phyloP scores from a whole-genome alignment of 2,797 vertebrate species.

The Gorsachius magnificus region DNA sequence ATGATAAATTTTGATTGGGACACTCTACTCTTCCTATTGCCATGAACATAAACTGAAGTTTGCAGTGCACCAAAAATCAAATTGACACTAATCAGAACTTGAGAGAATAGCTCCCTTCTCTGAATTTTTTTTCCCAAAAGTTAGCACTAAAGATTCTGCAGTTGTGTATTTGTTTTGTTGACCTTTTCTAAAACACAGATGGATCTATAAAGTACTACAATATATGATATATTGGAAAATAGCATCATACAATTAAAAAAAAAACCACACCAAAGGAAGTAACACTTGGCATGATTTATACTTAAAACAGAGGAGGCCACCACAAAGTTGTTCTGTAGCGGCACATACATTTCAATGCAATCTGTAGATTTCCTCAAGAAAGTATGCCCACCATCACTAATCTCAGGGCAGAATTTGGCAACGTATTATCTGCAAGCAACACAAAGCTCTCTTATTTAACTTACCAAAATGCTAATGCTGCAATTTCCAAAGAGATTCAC shows the following conservation, averaged over 20 bases:
- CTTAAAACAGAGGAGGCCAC: not conserved
- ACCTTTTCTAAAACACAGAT: not conserved
- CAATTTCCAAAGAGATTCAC: not conserved
- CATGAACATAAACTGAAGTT: not conserved
- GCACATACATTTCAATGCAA: not conserved
- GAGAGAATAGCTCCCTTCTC: not conserved
- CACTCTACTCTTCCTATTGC: not conserved
- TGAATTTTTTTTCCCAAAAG: not conserved
- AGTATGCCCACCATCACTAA: not conserved
- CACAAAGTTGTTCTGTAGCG: not conserved
- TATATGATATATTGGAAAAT: not conserved
- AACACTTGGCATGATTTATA: not conserved
- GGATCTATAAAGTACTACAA: not conserved
- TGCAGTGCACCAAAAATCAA: not conserved
- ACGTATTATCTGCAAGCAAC: not conserved
- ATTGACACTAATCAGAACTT: not conserved
- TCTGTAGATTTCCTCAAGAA: not conserved
- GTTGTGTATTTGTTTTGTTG: not conserved
- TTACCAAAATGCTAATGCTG: not conserved
- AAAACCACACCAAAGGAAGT: not conserved
- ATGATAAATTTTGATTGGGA: not conserved
- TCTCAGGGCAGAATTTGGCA: not conserved
- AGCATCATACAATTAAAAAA: not conserved
- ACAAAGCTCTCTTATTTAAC: not conserved
- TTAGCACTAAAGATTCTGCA: not conserved